These are phyloP conservation scores for Drosophila jambulina DNA, from an alignment of 1,140 invertebrate genomes.

Conservation along the genomic window DNA sequence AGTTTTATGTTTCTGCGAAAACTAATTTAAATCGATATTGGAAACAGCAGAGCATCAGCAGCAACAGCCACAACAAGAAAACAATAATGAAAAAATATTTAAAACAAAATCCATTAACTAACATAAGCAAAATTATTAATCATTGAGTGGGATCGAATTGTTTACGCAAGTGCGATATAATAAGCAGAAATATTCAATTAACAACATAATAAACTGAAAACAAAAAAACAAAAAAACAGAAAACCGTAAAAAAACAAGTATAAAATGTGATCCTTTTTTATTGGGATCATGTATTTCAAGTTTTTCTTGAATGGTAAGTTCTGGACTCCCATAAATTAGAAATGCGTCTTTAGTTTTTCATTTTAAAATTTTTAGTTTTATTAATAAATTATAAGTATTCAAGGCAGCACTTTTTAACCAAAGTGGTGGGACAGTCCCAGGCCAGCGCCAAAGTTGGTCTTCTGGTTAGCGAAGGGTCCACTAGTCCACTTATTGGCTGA, in stretches of 20 bases:
- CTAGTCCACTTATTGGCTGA: conserved; percentile 71
- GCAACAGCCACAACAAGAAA: conserved; percentile 19
- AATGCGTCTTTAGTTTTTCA: too few species aligned
- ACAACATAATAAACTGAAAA: conserved; percentile 64
- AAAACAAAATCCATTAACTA: conserved; percentile 54
- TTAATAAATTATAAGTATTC: conserved; percentile 36
- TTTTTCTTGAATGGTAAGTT: not conserved
- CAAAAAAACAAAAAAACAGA: conserved; percentile 22
- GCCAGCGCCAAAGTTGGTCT: conserved; percentile 57
- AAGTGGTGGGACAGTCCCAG: conserved; percentile 69
- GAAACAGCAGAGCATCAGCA: conserved; percentile 48
- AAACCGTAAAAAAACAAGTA: conserved; percentile 20
- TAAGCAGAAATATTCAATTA: conserved; percentile 78
- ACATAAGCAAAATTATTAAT: conserved; percentile 72
- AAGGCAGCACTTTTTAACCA: conserved; percentile 30
- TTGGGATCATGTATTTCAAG: too few species aligned
- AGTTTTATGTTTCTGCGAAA: conserved; percentile 55
- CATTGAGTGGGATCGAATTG: conserved; percentile 60
- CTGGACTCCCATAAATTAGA: too few species aligned
- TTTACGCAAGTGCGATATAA: conserved; percentile 57
- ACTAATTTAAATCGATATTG: conserved; percentile 46
- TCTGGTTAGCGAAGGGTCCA: conserved; percentile 63
- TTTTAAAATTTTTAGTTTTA: conserved; percentile 4
- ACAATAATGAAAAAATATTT: conserved; percentile 30
- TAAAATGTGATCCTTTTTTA: not conserved